Percentiles rank a stretch among this genome's conserved stretches.
Evolutionary conservation across 2,113 vertebrate genomes (phyloP).

Genomic region (Erythrolamprus reginae): DNA sequence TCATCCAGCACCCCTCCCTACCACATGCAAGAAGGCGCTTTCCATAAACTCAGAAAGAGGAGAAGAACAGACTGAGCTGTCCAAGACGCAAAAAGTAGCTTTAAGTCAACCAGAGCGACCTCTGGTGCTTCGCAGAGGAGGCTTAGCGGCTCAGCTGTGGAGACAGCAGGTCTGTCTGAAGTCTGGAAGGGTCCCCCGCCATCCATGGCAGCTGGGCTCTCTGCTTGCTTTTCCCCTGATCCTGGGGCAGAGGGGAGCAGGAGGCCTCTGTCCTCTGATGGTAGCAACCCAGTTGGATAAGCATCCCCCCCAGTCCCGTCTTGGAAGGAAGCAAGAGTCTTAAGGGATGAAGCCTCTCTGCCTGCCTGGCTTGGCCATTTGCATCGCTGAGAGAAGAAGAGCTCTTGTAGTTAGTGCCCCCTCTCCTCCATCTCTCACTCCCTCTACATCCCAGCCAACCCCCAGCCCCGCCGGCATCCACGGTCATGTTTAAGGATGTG

Average conservation of each 20-base stretch:
- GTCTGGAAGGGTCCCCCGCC: slow-evolving; percentile 30
- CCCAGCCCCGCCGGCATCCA: neutral
- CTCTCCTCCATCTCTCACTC: neutral
- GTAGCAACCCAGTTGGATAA: neutral
- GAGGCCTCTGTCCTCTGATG: slow-evolving; percentile 10
- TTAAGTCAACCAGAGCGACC: slow-evolving; percentile 52
- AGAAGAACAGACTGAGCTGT: slow-evolving; percentile 39
- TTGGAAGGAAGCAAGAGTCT: neutral
- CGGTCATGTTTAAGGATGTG: slow-evolving; percentile 34
- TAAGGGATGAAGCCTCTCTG: neutral
- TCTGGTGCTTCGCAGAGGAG: slow-evolving; percentile 44
- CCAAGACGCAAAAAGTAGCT: slow-evolving; percentile 43
- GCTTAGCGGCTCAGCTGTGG: slow-evolving; percentile 22
- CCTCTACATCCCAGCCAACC: neutral
- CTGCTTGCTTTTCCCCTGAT: slow-evolving; percentile 35
- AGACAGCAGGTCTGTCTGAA: slow-evolving; percentile 30
- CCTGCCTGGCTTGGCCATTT: neutral
- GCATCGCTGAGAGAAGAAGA: neutral
- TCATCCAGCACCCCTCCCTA: slow-evolving; percentile 6
- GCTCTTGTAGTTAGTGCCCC: neutral
- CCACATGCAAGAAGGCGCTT: slow-evolving; percentile 9
- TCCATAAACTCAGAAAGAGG: slow-evolving; percentile 27
- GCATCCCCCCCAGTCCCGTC: neutral
- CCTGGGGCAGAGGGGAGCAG: slow-evolving; percentile 3
- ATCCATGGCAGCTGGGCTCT: slow-evolving; percentile 37